Conservation (phyloP, 2,797 vertebrate genomes). For the Pseudopleuronectes americanus region DNA sequence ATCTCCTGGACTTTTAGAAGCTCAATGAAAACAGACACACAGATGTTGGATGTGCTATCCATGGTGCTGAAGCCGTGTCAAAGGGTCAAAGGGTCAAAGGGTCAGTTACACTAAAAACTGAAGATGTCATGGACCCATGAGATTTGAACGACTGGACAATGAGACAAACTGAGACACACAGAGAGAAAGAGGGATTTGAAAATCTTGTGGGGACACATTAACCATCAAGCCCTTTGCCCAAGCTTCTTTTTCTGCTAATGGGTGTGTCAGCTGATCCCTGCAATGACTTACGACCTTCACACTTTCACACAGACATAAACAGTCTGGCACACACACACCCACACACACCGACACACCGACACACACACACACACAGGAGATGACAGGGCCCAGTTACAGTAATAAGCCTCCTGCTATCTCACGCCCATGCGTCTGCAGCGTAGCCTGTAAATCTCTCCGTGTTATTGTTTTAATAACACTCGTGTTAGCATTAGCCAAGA, state of each 20-base stretch:
- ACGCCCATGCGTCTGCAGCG: conserved; percentile 68
- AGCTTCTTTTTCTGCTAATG: background rate
- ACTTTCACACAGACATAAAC: conserved; percentile 25
- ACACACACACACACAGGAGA: conserved; percentile 43
- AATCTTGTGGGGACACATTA: background rate
- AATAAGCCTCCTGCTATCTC: conserved; percentile 63
- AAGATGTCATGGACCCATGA: background rate
- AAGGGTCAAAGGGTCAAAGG: conserved; percentile 22
- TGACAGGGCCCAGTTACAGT: conserved; percentile 63
- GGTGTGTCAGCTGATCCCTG: background rate
- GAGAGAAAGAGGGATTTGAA: background rate
- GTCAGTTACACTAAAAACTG: too few relatives aligned
- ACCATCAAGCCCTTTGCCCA: background rate
- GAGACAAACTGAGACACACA: background rate
- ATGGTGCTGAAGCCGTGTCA: conserved; percentile 71
- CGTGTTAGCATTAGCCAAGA: conserved; percentile 72
- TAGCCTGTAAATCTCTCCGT: conserved; percentile 69
- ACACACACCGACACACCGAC: conserved; percentile 12
- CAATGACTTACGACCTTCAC: conserved; percentile 12
- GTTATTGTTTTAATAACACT: conserved; percentile 76
- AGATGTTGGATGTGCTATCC: conserved; percentile 69
- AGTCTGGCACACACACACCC: conserved; percentile 29
- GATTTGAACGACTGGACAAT: too few relatives aligned
- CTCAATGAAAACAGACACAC: background rate
- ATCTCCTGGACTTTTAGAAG: too few relatives aligned